Base-by-base conservation (phyloP, 2,113 vertebrate genomes). In the Struthio camelus region DNA sequence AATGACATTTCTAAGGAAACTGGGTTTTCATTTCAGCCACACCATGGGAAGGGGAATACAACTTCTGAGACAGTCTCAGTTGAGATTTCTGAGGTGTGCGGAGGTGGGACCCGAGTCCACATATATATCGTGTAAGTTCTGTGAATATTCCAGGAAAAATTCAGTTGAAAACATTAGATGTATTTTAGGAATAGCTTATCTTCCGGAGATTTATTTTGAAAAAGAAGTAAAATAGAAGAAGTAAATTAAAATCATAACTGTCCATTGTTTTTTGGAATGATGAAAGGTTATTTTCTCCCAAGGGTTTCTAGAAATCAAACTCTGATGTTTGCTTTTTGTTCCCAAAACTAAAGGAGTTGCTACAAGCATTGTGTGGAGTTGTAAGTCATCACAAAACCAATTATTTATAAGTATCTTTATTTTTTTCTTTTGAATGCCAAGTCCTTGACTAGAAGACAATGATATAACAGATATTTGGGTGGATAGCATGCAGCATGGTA, bases 381-480 rank as follows among this genome's bases (percentile, higher is more conserved):
- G 20, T 53, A 93, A 92, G 77, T 80, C 73, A 70, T 87, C 56
- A 61, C 44, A 93, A 56, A 22, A 7, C 48, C 1, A 76, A 79
- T 94, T 97, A 82, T 94, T 94, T 92, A 61, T 79, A 92, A 69
- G 42, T 89, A 56, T 69, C 92, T 89, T 93, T 93, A 81, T 95
- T 87, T 86, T 86, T 92, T 30, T 77, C 8, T 90, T 92, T 84
- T 46, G 75, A 76, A 91, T 58, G 27, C 36, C 32, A 94, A 90
- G 90, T 94, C 70, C 90, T 94, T 96, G 90, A 84, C 84, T 92
- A 22, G 85, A 92, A 93, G 89, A 89, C 66, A 93, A 87, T 91
- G 82, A 87, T 95, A 61, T 40, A 86, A 70, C 67, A 70, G 93
- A 93, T 82, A 90, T 95, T 93, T 92, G 72, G 66, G 62, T 79